phyloP scores from a whole-genome alignment of 2,797 vertebrate species.

The Aselliscus stoliczkanus region DNA sequence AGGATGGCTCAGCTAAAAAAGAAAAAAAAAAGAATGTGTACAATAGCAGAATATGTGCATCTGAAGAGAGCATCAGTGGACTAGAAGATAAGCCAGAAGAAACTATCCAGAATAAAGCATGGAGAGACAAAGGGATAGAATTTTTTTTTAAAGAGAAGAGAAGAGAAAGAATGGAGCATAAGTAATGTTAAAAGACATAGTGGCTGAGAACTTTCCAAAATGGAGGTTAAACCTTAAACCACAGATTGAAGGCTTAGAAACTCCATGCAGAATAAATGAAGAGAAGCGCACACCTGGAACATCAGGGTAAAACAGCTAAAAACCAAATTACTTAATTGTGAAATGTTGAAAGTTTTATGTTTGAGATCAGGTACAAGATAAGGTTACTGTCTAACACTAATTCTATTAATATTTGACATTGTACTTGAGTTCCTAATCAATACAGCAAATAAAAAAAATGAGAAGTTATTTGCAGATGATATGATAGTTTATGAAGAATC shows the following conservation, averaged over 20 bases:
- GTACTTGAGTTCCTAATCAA: not conserved
- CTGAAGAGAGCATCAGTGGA: not conserved
- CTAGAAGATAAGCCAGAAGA: not conserved
- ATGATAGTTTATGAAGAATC: not conserved
- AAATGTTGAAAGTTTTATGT: not conserved
- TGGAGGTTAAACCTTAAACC: not conserved
- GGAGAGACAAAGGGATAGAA: not conserved
- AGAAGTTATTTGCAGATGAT: not conserved
- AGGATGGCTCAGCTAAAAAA: too few relatives aligned
- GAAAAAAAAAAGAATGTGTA: too few relatives aligned
- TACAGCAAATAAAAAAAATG: not conserved
- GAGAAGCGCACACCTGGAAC: not conserved
- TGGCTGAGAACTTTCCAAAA: not conserved
- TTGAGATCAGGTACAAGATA: not conserved
- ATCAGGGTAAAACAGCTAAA: not conserved
- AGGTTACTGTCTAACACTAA: not conserved
- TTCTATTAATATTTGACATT: not conserved
- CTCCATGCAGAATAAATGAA: not conserved
- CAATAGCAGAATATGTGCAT: not conserved
- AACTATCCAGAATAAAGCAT: not conserved
- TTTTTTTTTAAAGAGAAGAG: not conserved
- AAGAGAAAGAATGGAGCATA: not conserved
- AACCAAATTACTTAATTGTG: not conserved
- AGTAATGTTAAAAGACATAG: too few relatives aligned
- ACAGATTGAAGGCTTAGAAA: not conserved